Base-by-base conservation (phyloP, 2,797 vertebrate genomes). In the Sphenopsis melanotis region DNA sequence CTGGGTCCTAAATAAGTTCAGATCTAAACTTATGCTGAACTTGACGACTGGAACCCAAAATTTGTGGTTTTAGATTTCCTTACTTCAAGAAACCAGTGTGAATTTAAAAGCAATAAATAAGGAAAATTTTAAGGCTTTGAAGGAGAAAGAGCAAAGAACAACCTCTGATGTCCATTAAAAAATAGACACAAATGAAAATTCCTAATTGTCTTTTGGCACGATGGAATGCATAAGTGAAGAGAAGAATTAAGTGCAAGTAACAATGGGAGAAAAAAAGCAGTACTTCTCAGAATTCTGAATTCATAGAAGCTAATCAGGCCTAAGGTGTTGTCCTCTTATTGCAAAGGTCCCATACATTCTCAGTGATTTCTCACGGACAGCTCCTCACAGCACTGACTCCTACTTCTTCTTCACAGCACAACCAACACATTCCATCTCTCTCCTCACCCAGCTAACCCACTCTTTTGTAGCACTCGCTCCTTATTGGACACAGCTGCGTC, bases 251-350 rank as follows among this genome's bases (percentile, higher is more conserved):
- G 11, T 26, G 16, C 22, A 80, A 80, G 14, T 9, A 69, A 44
- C 0, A 0, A 47, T 11, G 4, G 21, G 23, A 52, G 39, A 6
- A 30, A 55, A 55, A 27, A 50, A 24, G 22, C 0, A 0, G 15
- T 63, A 23, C 2, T 12, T 15, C 34, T 59, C 46, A 55, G 55
- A 78, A 78, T 76, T 91, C n/a, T 61, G 46, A 76, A 79, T 50
- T 83, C 12, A 20, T 16, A 52, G 57, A 21, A 50, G 11, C 9
- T 41, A 30, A 26, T 41, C 8, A 20, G 52, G 13, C 11, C 27
- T 42, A 47, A 86, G 17, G 29, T 19, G 11, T 52, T 30, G 29
- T 30, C 50, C 29, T 52, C 50, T 30, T 52, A 19, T 18, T 30
- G 11, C 17, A 52, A 52, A 52, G 11, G 11, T 52, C 11, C 50